These are phyloP conservation scores for Seira ritae DNA, from an alignment of 2,888 invertebrate species.

Conservation along the genomic window DNA sequence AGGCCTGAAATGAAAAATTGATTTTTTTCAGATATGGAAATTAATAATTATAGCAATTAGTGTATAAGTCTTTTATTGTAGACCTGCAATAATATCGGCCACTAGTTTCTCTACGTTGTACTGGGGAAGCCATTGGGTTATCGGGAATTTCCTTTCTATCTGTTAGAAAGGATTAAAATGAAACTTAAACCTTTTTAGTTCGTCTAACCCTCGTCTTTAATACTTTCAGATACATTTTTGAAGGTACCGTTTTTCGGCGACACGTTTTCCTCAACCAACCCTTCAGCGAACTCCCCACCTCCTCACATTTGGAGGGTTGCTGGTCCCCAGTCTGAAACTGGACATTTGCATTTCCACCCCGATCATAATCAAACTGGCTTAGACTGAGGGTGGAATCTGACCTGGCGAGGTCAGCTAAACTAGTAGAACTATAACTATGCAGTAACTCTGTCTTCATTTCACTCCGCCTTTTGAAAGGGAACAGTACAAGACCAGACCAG, in stretches of 20 bases:
- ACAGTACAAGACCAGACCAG: not conserved
- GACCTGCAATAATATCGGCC: constrained; percentile 69
- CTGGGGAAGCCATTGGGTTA: constrained; percentile 69
- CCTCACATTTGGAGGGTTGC: constrained; percentile 46
- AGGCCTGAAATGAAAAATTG: constrained; percentile 42
- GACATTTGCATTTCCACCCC: constrained; percentile 34
- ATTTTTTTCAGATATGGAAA: not conserved
- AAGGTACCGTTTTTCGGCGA: constrained; percentile 70
- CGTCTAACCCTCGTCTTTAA: no score
- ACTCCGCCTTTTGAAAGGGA: not conserved
- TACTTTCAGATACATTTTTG: no score
- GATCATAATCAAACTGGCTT: constrained; percentile 58
- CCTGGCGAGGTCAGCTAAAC: constrained; percentile 68
- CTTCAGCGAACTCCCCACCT: constrained; percentile 45
- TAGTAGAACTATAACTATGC: constrained; percentile 71
- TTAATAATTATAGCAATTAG: not conserved
- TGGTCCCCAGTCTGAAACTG: constrained; percentile 34
- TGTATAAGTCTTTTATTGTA: not conserved
- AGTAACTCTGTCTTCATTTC: constrained; percentile 72
- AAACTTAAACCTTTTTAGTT: not conserved
- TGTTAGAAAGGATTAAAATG: constrained; percentile 23
- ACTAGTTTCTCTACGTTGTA: constrained; percentile 69
- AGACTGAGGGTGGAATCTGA: constrained; percentile 67
- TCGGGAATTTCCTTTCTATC: constrained; percentile 71
- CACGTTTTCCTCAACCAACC: constrained; percentile 62